Percentiles rank a stretch among this genome's conserved stretches.
phyloP scores from a whole-genome alignment of 2,888 invertebrate species.

The Cabera pusaria region DNA sequence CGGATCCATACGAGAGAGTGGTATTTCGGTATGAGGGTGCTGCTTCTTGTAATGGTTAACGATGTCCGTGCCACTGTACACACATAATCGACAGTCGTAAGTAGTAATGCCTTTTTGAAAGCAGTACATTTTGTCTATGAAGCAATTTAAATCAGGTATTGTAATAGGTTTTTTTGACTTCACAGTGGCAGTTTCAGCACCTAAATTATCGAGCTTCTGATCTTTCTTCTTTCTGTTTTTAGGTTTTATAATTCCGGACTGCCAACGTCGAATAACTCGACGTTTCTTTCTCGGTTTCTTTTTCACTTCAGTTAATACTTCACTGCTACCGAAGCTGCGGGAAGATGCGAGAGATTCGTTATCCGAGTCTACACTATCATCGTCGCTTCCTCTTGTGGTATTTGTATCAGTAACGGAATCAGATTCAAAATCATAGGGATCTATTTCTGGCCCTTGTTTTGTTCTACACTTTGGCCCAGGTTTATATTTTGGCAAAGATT shows the following conservation, averaged over 20 bases:
- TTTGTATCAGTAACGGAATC: slow-evolving; percentile 56
- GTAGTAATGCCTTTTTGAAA: slow-evolving; percentile 55
- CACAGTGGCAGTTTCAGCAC: slow-evolving; percentile 19
- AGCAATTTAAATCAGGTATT: slow-evolving; percentile 55
- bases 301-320: slow-evolving; percentile 52
- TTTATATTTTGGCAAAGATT: slow-evolving; percentile 37
- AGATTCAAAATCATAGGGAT: slow-evolving; percentile 66
- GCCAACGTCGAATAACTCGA: slow-evolving; percentile 45
- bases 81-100: slow-evolving; percentile 85
- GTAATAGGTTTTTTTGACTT: slow-evolving; percentile 25
- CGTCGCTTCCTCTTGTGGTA: slow-evolving; percentile 46
- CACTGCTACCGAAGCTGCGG: slow-evolving; percentile 55
- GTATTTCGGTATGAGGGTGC: slow-evolving; percentile 86
- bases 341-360: slow-evolving; percentile 57
- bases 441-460: slow-evolving; percentile 42
- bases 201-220: slow-evolving; percentile 22
- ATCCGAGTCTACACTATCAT: slow-evolving; percentile 57
- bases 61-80: slow-evolving; percentile 83
- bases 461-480: slow-evolving; percentile 65
- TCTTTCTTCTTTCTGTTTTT: slow-evolving; percentile 62
- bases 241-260: slow-evolving; percentile 64
- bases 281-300: slow-evolving; percentile 62
- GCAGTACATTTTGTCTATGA: slow-evolving; percentile 71
- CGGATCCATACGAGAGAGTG: slow-evolving; percentile 84
- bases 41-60: slow-evolving; percentile 86